Percentiles rank a stretch among this genome's conserved stretches.
phyloP scores from a whole-genome alignment of 2,888 invertebrate species.

The Uloborus plumipes region DNA sequence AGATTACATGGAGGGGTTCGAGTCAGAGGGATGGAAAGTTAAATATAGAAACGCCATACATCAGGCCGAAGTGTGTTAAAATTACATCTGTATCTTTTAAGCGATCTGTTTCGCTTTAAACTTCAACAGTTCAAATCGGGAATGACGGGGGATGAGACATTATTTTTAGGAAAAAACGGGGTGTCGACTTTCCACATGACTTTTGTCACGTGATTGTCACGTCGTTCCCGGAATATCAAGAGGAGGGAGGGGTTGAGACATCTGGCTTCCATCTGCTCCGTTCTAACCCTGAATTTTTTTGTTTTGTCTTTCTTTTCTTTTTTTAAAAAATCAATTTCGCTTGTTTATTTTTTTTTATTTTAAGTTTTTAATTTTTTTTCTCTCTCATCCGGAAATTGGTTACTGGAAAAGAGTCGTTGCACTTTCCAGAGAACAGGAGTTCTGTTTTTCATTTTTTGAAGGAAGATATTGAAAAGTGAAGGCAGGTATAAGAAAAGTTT shows the following conservation, averaged over 20 bases:
- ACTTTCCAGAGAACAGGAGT: slow-evolving; percentile 27
- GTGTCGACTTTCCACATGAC: slow-evolving; percentile 43
- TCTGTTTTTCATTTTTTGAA: slow-evolving; percentile 17
- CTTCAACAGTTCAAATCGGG: slow-evolving; percentile 43
- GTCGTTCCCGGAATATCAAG: slow-evolving; percentile 38
- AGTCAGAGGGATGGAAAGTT: no score
- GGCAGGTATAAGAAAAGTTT: neutral
- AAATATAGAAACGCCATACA: no score
- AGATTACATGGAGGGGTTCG: no score
- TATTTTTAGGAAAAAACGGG: slow-evolving; percentile 37
- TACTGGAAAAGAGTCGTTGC: slow-evolving; percentile 28
- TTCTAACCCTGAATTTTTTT: slow-evolving; percentile 21
- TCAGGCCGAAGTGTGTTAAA: neutral
- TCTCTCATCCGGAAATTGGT: slow-evolving; percentile 34
- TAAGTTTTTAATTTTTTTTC: slow-evolving; percentile 16
- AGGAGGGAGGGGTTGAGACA: slow-evolving; percentile 27
- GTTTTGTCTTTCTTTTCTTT: slow-evolving; percentile 8
- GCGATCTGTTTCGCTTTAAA: slow-evolving; percentile 34
- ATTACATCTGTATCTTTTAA: slow-evolving; percentile 13
- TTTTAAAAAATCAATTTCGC: no score
- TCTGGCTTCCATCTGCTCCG: slow-evolving; percentile 53
- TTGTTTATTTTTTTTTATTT: slow-evolving; percentile 27
- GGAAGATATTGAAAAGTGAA: slow-evolving; percentile 48
- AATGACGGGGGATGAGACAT: slow-evolving; percentile 30
- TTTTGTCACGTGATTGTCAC: slow-evolving; percentile 57